phyloP scores from a whole-genome alignment of 2,888 invertebrate species.

The Rambutsinella grinnellia region DNA sequence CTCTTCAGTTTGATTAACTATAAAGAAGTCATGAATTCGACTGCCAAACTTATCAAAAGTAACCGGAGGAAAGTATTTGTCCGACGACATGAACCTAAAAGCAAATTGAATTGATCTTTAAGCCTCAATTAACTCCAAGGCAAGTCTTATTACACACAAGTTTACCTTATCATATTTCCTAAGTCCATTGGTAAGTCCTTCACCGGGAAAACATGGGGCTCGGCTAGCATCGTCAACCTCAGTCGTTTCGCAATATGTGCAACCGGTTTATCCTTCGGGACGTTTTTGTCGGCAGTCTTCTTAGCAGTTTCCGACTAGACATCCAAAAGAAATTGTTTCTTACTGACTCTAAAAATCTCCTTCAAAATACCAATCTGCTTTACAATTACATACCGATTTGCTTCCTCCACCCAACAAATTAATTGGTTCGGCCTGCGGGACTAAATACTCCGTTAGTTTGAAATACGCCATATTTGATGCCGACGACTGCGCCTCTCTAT shows the following conservation, averaged over 20 bases:
- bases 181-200: constrained; percentile 63
- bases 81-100: constrained; percentile 57
- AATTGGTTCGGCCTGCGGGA: constrained; percentile 79
- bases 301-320: neutral
- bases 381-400: constrained; percentile 4
- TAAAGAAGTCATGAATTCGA: constrained; percentile 70
- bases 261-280: constrained; percentile 41
- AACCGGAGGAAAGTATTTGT: constrained; percentile 71
- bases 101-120: neutral
- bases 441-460: constrained; percentile 79
- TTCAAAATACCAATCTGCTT: neutral
- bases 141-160: constrained; percentile 5
- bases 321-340: neutral
- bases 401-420: constrained; percentile 68
- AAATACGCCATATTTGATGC: constrained; percentile 75
- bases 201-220: constrained; percentile 58
- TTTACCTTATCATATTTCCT: constrained; percentile 54
- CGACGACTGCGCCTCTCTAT: constrained; percentile 75
- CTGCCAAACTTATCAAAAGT: constrained; percentile 71
- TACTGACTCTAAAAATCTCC: neutral
- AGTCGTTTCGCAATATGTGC: constrained; percentile 63
- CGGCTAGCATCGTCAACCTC: constrained; percentile 60
- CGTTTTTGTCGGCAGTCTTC: neutral
- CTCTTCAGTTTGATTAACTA: constrained; percentile 64
- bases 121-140: constrained; percentile 2